A percentile compares a stretch with the other conserved stretches of the same genome.
These are phyloP conservation scores for Mesochorus sp. DNA, from an alignment of 2,888 invertebrate species.

Conservation along the genomic window DNA sequence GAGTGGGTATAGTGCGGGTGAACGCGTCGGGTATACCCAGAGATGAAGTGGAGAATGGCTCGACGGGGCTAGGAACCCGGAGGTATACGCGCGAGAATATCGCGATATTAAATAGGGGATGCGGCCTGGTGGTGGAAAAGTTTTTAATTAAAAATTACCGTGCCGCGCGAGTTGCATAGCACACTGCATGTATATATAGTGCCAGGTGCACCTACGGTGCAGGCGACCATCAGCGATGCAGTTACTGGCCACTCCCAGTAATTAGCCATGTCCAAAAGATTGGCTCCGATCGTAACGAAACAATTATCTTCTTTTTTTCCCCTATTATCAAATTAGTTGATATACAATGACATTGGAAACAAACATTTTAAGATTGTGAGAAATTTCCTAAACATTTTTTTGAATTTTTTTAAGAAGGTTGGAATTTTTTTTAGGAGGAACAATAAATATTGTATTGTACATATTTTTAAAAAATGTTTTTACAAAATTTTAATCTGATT, in stretches of 20 bases:
- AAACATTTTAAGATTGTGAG: too few species aligned
- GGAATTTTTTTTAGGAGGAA: too few species aligned
- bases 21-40: conserved; percentile 17
- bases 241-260: neutral
- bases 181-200: neutral
- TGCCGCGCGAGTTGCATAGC: conserved; percentile 38
- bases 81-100: conserved; percentile 61
- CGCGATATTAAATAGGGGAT: conserved; percentile 68
- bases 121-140: conserved; percentile 63
- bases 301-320: neutral
- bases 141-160: conserved; percentile 71
- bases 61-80: conserved; percentile 39
- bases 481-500: too few species aligned
- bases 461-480: too few species aligned
- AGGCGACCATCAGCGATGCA: neutral
- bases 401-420: too few species aligned
- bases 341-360: neutral
- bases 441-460: too few species aligned
- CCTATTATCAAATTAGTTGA: neutral
- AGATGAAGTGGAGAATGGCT: conserved; percentile 43
- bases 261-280: neutral
- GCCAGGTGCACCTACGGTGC: neutral
- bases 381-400: too few species aligned
- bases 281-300: neutral
- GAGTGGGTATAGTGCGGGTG: conserved; percentile 3